Base-by-base conservation (phyloP, 2,888 invertebrate species). In the Yponomeuta malinellus region DNA sequence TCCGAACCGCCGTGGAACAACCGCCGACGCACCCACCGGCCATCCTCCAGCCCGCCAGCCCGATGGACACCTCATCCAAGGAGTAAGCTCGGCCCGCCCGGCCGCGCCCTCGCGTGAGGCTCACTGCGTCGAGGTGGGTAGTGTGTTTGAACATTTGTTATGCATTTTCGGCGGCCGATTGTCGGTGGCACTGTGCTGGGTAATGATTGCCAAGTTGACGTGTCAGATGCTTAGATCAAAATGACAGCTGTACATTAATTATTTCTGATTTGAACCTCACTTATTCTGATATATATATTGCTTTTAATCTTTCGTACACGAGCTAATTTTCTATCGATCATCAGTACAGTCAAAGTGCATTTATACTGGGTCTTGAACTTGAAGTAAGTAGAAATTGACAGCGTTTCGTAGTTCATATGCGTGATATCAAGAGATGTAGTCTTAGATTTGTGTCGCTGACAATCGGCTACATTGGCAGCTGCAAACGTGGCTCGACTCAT, bases 1-100 rank as follows among this genome's bases (percentile, higher is more conserved):
- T 93, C 1, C 93, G 93, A 73, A 92, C 83, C 59, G 83, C 84
- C 69, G 74, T 73, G 73, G 73, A 72, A 37, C 69, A 33, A 92
- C 72, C 63, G 72, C 74, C 74, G 74, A 68, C 75, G 75, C 15
- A 73, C 76, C 70, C 69, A 76, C 71, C 76, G 78, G 37, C 74
- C 81, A 59, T 87, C 92, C 74, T 89, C 73, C 95, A 93, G 86
- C 95, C 95, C 73, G 94, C 95, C 84, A 95, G 95, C 91, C 95
- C 95, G 70, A 95, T 95, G 95, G 95, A 95, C 88, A 95, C 95
- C 71, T 95, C 95, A 73, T 93, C 92, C 77, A 94, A 93, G 83
- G 94, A 94, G 81, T 94, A 93, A 79, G 43, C 43, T 43, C 5
- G 33, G 33, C 33, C 33, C 33, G 33, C 33, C 33, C 33, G 33